Evolutionary conservation across 2,113 vertebrate species (phyloP).

Genomic region (Hippocampus zosterae): DNA sequence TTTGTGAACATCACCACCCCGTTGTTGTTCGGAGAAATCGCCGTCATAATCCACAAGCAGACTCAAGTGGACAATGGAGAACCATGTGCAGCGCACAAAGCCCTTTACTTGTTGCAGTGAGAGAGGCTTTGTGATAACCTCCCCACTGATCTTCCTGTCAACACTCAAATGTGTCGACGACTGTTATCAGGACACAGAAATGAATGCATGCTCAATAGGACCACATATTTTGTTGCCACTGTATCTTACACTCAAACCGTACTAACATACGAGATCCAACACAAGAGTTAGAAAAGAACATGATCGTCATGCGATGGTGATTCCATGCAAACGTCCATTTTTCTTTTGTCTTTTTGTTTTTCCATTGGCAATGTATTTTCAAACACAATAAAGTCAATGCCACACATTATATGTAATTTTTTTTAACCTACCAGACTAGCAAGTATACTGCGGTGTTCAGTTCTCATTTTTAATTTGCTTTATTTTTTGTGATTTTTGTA

Average conservation of each 20-base stretch:
- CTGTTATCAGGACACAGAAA: not conserved
- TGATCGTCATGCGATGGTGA: not conserved
- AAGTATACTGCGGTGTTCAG: not conserved
- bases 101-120: constrained; percentile 6
- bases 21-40: constrained; percentile 12
- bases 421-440: not conserved
- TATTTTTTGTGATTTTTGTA: not conserved
- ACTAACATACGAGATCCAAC: not conserved
- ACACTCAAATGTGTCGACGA: constrained; percentile 19
- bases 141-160: constrained; percentile 28
- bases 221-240: not conserved
- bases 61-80: not conserved
- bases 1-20: not conserved
- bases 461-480: too few species aligned
- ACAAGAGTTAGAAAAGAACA: not conserved
- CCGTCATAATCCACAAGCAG: constrained; percentile 6
- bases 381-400: not conserved
- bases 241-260: not conserved
- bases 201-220: too few species aligned
- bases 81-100: constrained; percentile 4
- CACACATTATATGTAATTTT: not conserved
- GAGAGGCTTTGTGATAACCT: constrained; percentile 38
- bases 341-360: not conserved
- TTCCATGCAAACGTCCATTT: not conserved
- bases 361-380: not conserved